phyloP scores from a whole-genome alignment of 2,888 invertebrate species.

The Drosophila vallismaia region DNA sequence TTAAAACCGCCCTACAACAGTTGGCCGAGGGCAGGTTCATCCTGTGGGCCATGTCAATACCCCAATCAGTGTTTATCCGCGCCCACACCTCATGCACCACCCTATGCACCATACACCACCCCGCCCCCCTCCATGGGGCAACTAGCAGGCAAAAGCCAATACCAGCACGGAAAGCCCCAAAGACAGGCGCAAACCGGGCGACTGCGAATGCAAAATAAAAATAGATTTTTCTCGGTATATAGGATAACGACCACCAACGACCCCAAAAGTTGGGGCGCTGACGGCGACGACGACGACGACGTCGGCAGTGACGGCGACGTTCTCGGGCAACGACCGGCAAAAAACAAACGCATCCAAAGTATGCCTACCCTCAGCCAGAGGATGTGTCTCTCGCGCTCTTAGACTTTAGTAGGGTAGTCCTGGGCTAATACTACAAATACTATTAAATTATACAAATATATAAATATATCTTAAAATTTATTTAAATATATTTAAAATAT shows the following conservation, averaged over 20 bases:
- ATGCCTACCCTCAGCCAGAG: constrained; percentile 37
- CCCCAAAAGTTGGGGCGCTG: constrained; percentile 67
- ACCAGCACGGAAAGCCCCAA: constrained; percentile 9
- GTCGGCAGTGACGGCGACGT: constrained; percentile 19
- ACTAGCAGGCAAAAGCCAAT: background rate
- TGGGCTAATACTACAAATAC: background rate
- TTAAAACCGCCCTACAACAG: constrained; percentile 16
- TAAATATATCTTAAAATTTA: background rate
- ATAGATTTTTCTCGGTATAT: constrained; percentile 82
- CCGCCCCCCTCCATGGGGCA: background rate
- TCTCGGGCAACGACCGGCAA: constrained; percentile 73
- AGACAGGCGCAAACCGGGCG: constrained; percentile 25
- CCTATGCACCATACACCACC: background rate
- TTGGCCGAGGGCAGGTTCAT: constrained; percentile 30
- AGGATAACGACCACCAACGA: constrained; percentile 83
- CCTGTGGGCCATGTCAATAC: constrained; percentile 3
- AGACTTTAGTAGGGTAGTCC: background rate
- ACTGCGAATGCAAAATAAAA: constrained; percentile 66
- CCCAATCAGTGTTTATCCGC: background rate
- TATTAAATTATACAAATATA: background rate
- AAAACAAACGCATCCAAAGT: constrained; percentile 47
- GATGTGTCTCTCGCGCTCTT: constrained; percentile 2
- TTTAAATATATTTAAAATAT: background rate
- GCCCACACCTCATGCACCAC: background rate
- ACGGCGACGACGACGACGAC: constrained; percentile 10